Percentiles rank a stretch among this genome's conserved stretches.
phyloP scores from a whole-genome alignment of 2,113 vertebrate genomes.

The Procavia capensis region DNA sequence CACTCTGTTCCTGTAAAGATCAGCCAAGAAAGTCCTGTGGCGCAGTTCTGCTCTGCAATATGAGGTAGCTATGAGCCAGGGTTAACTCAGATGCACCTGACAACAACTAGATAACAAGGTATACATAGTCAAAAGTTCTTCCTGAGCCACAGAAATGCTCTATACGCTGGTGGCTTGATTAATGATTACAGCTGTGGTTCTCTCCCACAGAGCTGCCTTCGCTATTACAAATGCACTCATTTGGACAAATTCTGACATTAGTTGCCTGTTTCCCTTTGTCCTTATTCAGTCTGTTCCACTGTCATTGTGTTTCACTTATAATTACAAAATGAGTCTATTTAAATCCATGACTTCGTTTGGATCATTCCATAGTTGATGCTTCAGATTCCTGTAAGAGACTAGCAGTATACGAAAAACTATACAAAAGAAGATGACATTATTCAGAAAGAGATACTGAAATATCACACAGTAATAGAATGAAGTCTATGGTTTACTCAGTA shows the following conservation, averaged over 20 bases:
- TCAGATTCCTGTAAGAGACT: neutral
- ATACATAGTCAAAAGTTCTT: neutral
- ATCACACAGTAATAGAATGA: neutral
- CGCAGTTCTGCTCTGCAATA: neutral
- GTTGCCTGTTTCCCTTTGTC: neutral
- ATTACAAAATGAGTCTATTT: neutral
- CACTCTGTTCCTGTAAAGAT: neutral
- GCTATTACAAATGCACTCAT: neutral
- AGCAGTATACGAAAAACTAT: neutral
- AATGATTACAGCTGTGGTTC: neutral
- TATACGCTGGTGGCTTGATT: neutral
- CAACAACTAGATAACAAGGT: neutral
- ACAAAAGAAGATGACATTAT: neutral
- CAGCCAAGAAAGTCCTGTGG: neutral
- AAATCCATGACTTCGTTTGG: neutral
- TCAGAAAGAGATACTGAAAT: neutral
- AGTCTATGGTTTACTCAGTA: neutral
- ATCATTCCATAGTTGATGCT: neutral
- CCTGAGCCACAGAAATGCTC: neutral
- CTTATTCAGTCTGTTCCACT: neutral
- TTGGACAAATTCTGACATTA: neutral
- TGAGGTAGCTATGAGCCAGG: neutral
- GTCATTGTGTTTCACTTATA: neutral
- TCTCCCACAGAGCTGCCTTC: neutral
- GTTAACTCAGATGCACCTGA: neutral